Conservation (phyloP, 1,140 invertebrate species). For the Dysdera silvatica region DNA sequence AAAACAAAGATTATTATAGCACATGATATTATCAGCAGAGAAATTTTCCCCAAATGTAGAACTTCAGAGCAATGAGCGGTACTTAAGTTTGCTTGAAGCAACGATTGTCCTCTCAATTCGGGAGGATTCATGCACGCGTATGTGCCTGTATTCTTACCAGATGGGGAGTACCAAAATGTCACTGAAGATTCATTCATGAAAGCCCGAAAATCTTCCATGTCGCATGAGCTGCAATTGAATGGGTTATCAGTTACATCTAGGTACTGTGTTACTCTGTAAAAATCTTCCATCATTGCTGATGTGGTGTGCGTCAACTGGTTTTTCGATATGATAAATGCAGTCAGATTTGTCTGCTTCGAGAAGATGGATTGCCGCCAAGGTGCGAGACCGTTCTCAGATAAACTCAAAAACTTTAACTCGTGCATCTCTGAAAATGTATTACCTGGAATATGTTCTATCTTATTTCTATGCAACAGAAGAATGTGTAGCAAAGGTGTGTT, state of each 20-base stretch:
- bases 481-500: slow-evolving; percentile 44
- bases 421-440: slow-evolving; percentile 44
- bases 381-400: background rate
- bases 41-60: slow-evolving; percentile 41
- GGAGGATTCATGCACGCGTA: slow-evolving; percentile 43
- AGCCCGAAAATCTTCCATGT: slow-evolving; percentile 9
- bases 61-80: slow-evolving; percentile 32
- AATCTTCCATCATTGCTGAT: slow-evolving; percentile 51
- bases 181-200: slow-evolving; percentile 1
- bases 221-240: slow-evolving; percentile 44
- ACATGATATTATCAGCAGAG: slow-evolving; percentile 42
- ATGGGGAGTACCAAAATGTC: background rate
- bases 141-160: slow-evolving; percentile 25
- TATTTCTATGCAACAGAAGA: slow-evolving; percentile 48
- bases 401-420: slow-evolving; percentile 40
- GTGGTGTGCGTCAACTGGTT: slow-evolving; percentile 52
- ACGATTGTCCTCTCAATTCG: background rate
- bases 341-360: background rate
- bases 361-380: slow-evolving; percentile 10
- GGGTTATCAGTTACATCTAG: slow-evolving; percentile 50
- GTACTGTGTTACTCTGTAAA: slow-evolving; percentile 41
- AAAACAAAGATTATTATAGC: slow-evolving; percentile 36
- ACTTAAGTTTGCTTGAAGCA: slow-evolving; percentile 1
- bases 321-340: slow-evolving; percentile 38
- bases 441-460: slow-evolving; percentile 47